Conservation (phyloP, 2,113 vertebrate species). For the Ochotona curzoniae region DNA sequence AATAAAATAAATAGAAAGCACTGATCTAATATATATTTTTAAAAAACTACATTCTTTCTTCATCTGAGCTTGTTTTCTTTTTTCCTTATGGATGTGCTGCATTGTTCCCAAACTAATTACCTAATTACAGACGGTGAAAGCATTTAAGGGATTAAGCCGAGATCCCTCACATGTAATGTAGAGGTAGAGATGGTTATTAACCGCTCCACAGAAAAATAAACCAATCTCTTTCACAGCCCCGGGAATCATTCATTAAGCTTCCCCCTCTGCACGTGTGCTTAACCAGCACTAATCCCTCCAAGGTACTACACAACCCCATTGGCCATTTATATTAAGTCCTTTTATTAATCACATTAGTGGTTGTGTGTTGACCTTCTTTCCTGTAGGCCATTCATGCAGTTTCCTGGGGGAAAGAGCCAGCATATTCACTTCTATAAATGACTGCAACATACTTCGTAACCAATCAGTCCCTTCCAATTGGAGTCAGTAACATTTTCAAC, state of each 20-base stretch:
- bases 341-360: conserved; percentile 66
- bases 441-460: background rate
- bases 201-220: conserved; percentile 59
- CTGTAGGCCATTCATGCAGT: conserved; percentile 8
- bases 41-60: conserved; percentile 27
- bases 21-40: background rate
- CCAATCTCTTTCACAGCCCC: background rate
- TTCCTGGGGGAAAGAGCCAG: conserved; percentile 35
- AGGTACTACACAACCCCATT: conserved; percentile 59
- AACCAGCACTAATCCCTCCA: conserved; percentile 62
- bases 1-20: background rate
- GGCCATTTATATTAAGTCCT: conserved; percentile 50
- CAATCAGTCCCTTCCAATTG: conserved; percentile 48
- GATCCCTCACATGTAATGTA: conserved; percentile 64
- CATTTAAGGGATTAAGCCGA: conserved; percentile 77
- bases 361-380: conserved; percentile 47
- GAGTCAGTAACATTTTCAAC: conserved; percentile 14
- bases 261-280: conserved; percentile 35
- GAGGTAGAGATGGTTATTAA: conserved; percentile 73
- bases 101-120: conserved; percentile 72
- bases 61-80: conserved; percentile 53
- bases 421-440: conserved; percentile 21
- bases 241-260: conserved; percentile 65
- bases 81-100: conserved; percentile 62
- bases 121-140: conserved; percentile 77